Evolutionary conservation across 2,113 vertebrate genomes (phyloP).

Genomic region (Pollachius pollachius): DNA sequence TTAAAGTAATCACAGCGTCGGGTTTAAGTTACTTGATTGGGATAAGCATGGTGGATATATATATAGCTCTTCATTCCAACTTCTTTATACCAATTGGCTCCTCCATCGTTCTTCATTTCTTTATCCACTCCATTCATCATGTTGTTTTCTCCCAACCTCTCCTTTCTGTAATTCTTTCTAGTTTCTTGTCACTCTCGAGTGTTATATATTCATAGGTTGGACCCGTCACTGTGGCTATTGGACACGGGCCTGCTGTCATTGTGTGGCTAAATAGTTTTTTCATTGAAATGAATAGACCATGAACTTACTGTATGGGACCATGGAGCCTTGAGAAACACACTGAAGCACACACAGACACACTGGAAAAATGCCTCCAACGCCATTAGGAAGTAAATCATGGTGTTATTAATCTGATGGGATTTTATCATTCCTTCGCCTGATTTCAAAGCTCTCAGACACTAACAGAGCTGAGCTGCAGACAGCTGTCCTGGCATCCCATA

Average conservation of each 20-base stretch:
- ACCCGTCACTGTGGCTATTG: slow-evolving; percentile 62
- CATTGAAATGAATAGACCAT: slow-evolving; percentile 43
- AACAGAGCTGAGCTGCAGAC: slow-evolving; percentile 15
- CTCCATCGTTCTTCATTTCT: slow-evolving; percentile 9
- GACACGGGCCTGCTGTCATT: slow-evolving; percentile 57
- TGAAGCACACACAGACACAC: background rate
- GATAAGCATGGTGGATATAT: too few relatives aligned
- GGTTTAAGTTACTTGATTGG: too few relatives aligned
- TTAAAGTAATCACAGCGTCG: too few relatives aligned
- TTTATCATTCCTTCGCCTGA: slow-evolving; percentile 26
- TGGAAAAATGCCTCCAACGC: slow-evolving; percentile 1
- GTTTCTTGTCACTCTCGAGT: slow-evolving; percentile 22
- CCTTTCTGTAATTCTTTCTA: slow-evolving; percentile 34
- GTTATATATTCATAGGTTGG: slow-evolving; percentile 53
- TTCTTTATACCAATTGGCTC: slow-evolving; percentile 29
- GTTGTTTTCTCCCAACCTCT: slow-evolving; percentile 9
- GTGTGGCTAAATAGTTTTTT: slow-evolving; percentile 45
- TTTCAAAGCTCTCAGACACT: slow-evolving; percentile 18
- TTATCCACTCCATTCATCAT: slow-evolving; percentile 46
- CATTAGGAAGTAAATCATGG: slow-evolving; percentile 14
- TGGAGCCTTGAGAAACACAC: slow-evolving; percentile 4
- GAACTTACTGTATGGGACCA: slow-evolving; percentile 53
- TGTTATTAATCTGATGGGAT: slow-evolving; percentile 27
- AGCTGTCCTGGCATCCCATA: background rate
- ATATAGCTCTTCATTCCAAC: too few relatives aligned